Percentiles rank a stretch among this genome's conserved stretches.
phyloP scores from a whole-genome alignment of 2,113 vertebrate species.

The Pseudorectes ferrugineus region DNA sequence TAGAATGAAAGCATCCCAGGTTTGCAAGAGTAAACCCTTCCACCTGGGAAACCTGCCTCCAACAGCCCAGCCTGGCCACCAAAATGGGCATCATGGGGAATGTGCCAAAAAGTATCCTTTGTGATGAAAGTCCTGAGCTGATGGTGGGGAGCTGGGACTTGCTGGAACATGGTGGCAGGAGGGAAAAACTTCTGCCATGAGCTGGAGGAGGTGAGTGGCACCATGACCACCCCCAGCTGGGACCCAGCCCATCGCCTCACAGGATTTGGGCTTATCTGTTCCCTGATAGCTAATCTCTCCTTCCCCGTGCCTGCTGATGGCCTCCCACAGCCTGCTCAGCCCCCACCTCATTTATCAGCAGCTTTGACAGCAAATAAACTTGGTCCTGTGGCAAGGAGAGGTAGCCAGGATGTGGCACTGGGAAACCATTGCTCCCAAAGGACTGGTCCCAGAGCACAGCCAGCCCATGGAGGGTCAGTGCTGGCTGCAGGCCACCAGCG shows the following conservation, averaged over 20 bases:
- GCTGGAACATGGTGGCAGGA: not conserved
- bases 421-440: not conserved
- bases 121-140: accelerated
- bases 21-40: not conserved
- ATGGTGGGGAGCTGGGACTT: not conserved
- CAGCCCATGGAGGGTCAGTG: accelerated
- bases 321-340: not conserved
- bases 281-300: not conserved
- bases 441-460: not conserved
- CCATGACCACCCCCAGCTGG: accelerated
- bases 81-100: accelerated
- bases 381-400: not conserved
- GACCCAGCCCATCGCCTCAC: accelerated
- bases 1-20: not conserved
- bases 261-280: not conserved
- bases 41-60: not conserved
- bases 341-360: not conserved
- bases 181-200: not conserved
- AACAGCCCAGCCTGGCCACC: not conserved
- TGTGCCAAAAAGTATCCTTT: not conserved
- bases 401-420: not conserved
- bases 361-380: not conserved
- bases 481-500: not conserved
- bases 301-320: accelerated
- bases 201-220: accelerated